Conservation (phyloP, 2,113 vertebrate species). For the Gadus macrocephalus region DNA sequence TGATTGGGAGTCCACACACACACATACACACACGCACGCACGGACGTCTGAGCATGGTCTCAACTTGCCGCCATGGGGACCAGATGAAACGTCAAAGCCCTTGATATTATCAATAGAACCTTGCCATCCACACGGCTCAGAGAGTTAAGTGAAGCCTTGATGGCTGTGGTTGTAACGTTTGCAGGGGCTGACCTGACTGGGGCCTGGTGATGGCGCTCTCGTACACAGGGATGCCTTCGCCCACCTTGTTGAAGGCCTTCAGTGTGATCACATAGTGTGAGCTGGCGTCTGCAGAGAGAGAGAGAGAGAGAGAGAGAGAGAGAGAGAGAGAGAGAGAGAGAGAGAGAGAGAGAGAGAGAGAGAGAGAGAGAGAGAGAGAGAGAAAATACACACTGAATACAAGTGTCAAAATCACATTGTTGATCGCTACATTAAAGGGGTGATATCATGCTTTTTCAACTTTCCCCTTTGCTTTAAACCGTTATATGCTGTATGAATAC, state of each 20-base stretch:
- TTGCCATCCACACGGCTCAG: too few species aligned
- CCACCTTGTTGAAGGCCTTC: constrained; percentile 94
- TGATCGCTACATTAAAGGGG: too few species aligned
- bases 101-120: neutral
- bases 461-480: too few species aligned
- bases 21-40: too few species aligned
- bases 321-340: constrained; percentile 13
- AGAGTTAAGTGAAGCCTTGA: too few species aligned
- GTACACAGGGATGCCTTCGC: constrained; percentile 94
- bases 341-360: constrained; percentile 14
- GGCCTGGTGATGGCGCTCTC: constrained; percentile 94
- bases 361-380: constrained; percentile 11
- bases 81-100: neutral
- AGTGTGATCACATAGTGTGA: constrained; percentile 97
- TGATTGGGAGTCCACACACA: constrained; percentile 41
- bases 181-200: constrained; percentile 81
- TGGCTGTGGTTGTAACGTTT: too few species aligned
- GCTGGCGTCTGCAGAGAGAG: constrained; percentile 81
- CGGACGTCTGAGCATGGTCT: neutral
- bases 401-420: too few species aligned
- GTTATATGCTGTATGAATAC: too few species aligned
- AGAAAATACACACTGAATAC: neutral
- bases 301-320: constrained; percentile 11
- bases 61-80: neutral
- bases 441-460: too few species aligned